Evolutionary conservation across 1,140 invertebrate species (phyloP).

Genomic region (Bombus waltoni): DNA sequence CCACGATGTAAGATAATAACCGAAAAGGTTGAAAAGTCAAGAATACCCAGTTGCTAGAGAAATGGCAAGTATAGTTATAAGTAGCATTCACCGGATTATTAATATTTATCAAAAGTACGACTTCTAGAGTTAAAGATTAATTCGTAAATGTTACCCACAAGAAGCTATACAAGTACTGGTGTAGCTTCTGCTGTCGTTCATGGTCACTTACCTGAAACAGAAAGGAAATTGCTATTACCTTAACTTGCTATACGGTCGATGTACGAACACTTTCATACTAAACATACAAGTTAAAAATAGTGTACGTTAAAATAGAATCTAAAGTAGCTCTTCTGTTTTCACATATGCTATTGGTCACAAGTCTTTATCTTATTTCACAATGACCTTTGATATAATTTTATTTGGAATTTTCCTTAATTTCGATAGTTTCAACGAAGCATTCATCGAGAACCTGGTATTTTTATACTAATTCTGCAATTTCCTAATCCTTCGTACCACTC

Average conservation of each 20-base stretch:
- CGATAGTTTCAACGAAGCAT: too few species aligned
- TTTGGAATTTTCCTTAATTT: too few species aligned
- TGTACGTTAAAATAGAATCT: not conserved
- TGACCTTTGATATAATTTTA: too few species aligned
- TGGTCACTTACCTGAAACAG: conserved; percentile 43
- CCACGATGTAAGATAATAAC: not conserved
- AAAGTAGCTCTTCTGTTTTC: not conserved
- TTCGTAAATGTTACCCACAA: conserved; percentile 11
- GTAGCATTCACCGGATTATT: not conserved
- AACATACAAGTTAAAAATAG: not conserved
- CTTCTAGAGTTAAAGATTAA: not conserved
- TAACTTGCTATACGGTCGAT: not conserved
- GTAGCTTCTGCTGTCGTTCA: not conserved
- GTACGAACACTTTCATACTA: not conserved
- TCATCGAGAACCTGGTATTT: too few species aligned
- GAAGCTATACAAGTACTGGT: not conserved
- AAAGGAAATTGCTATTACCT: conserved; percentile 4
- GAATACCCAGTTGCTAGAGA: not conserved
- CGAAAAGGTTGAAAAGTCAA: not conserved
- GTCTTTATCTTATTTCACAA: too few species aligned
- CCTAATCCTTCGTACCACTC: too few species aligned
- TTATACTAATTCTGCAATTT: too few species aligned
- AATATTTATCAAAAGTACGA: not conserved
- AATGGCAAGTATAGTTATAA: not conserved
- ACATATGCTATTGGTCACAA: not conserved